Conservation (phyloP, 2,113 vertebrate species). For the Pica pica region DNA sequence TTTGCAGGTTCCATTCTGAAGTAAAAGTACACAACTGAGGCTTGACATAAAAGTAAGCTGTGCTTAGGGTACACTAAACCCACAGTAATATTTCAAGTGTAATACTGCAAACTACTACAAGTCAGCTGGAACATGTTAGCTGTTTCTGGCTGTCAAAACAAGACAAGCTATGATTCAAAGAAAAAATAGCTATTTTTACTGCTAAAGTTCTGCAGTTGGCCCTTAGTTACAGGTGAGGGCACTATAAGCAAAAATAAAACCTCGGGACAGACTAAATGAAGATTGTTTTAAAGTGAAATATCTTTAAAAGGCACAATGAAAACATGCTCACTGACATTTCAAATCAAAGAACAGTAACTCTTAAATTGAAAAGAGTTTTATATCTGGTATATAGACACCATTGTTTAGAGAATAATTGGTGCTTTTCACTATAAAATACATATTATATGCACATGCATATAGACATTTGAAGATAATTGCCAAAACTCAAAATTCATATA, state of each 20-base stretch:
- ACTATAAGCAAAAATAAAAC: slow-evolving; percentile 53
- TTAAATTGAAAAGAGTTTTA: not conserved
- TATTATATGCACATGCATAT: not conserved
- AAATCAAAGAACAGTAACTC: not conserved
- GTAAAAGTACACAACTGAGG: not conserved
- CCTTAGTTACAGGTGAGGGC: slow-evolving; percentile 58
- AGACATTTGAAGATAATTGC: not conserved
- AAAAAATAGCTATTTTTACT: not conserved
- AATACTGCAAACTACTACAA: not conserved
- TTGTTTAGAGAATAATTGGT: not conserved
- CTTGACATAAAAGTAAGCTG: not conserved
- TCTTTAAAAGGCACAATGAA: not conserved
- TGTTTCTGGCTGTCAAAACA: not conserved
- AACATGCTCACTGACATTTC: not conserved
- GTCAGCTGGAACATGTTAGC: not conserved
- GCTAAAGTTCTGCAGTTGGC: slow-evolving; percentile 14
- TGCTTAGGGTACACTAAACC: not conserved
- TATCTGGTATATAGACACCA: not conserved
- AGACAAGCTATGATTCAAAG: not conserved
- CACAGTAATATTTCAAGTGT: not conserved
- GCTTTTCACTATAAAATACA: not conserved
- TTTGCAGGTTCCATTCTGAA: not conserved
- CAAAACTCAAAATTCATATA: not conserved
- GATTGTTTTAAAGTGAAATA: not conserved
- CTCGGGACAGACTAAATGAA: not conserved